Evolutionary conservation across 1,140 invertebrate species (phyloP), one percentile per base, ranked within the genome.

Genomic region (Rhagoletis pomonella): DNA sequence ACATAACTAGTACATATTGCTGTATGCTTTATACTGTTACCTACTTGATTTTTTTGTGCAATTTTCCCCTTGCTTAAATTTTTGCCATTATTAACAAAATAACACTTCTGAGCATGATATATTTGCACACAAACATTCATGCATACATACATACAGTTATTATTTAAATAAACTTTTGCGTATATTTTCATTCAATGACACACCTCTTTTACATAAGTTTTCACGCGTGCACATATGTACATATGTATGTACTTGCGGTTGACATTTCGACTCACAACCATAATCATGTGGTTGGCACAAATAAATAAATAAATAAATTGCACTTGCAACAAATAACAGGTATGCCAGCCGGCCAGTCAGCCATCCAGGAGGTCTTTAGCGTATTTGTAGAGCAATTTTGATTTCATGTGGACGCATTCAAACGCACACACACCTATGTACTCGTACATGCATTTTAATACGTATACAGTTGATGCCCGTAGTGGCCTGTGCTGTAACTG

Each of bases 261-360:
- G 73, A 81, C 47, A 81, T 81, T 81, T 81, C 47, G 14, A 73
- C 67, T 73, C 67, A 81, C 47, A 81, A 81, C 73, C 73, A 81
- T 81, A 81, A 81, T 81, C 73, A 81, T 55, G 47, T 29, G 73
- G 73, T 81, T 55, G 73, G 44, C 73, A 81, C 73, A 50, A 29
- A 81, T 81, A 81, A 81, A 81, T 81, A 81, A 81, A 55, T 81
- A 81, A 81, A 81, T 81, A 81, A 81, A 81, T 81, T 81, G 9
- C 47, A 55, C 73, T 81, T 81, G 47, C 73, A 58, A 81, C 47
- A 81, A 58, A 81, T 81, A 81, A 10, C 47, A 67, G 17, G n/a
- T 42, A 29, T 47, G 73, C 47, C 73, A 55, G 47, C 73, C 73
- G 19, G 29, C 29, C 29, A 29, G n/a, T 42, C 9, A 17, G 73